Evolutionary conservation across 2,888 invertebrate species (phyloP).

Genomic region (Bugulina stolonifera): DNA sequence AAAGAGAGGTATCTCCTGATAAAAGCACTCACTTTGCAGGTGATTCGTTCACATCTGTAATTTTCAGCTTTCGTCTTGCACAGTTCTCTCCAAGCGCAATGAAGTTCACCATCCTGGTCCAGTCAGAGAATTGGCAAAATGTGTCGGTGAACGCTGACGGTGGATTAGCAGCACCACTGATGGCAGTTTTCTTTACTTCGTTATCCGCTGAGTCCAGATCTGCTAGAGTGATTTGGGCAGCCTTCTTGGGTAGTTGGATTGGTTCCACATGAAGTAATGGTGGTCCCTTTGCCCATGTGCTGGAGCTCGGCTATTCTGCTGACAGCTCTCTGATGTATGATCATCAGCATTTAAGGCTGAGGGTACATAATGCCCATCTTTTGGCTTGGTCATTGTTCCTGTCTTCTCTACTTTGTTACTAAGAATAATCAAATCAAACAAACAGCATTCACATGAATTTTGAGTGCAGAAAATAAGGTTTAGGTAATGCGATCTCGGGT

Average conservation of each 20-base stretch:
- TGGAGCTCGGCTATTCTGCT: constrained; percentile 28
- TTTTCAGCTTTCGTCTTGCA: background rate
- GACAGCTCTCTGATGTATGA: constrained; percentile 34
- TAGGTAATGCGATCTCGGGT: no score
- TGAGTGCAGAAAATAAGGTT: no score
- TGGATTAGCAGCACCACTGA: background rate
- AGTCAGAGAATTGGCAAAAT: background rate
- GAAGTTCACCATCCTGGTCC: background rate
- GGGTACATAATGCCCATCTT: constrained; percentile 35
- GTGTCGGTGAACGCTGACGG: background rate
- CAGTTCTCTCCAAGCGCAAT: background rate
- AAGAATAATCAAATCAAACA: no score
- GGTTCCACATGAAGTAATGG: constrained; percentile 8
- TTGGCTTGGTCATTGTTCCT: constrained; percentile 29
- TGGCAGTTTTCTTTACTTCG: background rate
- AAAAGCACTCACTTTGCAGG: background rate
- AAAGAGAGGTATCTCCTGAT: background rate
- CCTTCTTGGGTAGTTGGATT: background rate
- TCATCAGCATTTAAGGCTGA: constrained; percentile 42
- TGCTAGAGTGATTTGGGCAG: background rate
- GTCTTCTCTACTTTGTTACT: constrained; percentile 35
- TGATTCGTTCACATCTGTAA: background rate
- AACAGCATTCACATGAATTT: no score
- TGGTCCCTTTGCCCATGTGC: constrained; percentile 29
- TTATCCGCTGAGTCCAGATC: background rate